Base-by-base conservation (phyloP, 2,113 vertebrate species). In the Actenoides hombroni region DNA sequence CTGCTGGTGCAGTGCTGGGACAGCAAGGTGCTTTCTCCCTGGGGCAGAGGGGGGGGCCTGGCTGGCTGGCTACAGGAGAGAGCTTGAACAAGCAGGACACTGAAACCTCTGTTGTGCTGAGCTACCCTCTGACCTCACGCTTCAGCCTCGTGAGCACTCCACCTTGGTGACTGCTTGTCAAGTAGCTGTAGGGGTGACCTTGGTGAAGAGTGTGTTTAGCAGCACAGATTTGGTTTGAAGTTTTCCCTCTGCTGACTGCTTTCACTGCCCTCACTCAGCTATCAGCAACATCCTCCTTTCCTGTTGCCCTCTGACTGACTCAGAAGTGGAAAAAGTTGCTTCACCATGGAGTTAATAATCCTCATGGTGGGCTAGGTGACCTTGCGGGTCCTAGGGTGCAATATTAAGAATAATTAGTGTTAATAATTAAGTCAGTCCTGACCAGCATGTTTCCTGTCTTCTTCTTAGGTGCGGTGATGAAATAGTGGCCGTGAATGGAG, bases 401-500 rank as follows among this genome's bases (percentile, higher is more conserved):
- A 19, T 2, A 18, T 37, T 31, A 31, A 16, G 10, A n/a, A 9
- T 18, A 49, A 25, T 37, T 57, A 33, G 33, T 24, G n/a, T n/a
- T 60, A 35, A 13, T 23, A 42, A 4, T 8, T 9, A 59, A 18
- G 4, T 12, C 31, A 19, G 11, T 25, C 42, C 61, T 91, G 61
- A 90, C 16, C 7, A 63, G 46, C 26, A 1, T 3, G 7, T 90
- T 31, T 75, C 16, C 74, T 37, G 16, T 92, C 83, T 59, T 80
- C 54, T 80, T 15, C 65, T 44, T 94, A 99, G 99, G 97, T 99
- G 99, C 26, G 99, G 99, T 16, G 99, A 99, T 57, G 99, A 99
- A 95, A 99, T 99, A 3, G 99, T 99, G 94, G 99, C 99, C 1
- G 99, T 99, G 42, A 99, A 99, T 1, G 99, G 99, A 40, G 98